Evolutionary conservation across 2,888 invertebrate species (phyloP), one percentile per base, ranked within the genome.

Genomic region (Adelognathus sp.): DNA sequence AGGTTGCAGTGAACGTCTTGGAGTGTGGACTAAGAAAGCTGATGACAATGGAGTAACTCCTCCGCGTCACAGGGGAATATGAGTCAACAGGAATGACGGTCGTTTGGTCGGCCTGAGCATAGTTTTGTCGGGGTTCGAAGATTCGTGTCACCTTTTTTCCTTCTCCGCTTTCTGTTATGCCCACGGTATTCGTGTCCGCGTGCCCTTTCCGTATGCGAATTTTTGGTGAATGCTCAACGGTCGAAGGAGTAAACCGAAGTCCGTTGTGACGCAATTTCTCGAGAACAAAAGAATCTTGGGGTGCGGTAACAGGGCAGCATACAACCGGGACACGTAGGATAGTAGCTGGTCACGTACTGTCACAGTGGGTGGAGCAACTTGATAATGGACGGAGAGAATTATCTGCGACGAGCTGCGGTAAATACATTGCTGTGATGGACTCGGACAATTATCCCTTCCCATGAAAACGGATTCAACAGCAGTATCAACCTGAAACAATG

Each of bases 31-130:
- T 84, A 90, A 90, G 90, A 90, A 90, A 90, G 87, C 86, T 85
- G 90, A 91, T 89, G 90, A 90, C 90, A 91, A 90, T 90, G 86
- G 88, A 90, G 88, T 85, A 88, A 87, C 90, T 90, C 89, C 90
- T 91, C 90, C 88, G 88, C 85, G 86, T 90, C 87, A 88, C 91
- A 91, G 91, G 91, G 85, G 88, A 89, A 90, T 90, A 91, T 90
- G 89, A 90, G 82, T 61, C 79, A 71, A 76, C 79, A 89, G 90
- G 86, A 88, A 89, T 88, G 41, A 69, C 54, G 80, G 67, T 24
- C 46, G 70, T 71, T 71, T 52, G 31, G 18, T 64, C 71, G 71
- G 71, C 76, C 64, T 33, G 54, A 58, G 50, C 66, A 71, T 60
- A 61, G 56, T 31, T 36, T 21, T 31, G 66, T 52, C 66, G 31